Conservation (phyloP, 2,888 invertebrate species). For the Trissolcus japonicus region DNA sequence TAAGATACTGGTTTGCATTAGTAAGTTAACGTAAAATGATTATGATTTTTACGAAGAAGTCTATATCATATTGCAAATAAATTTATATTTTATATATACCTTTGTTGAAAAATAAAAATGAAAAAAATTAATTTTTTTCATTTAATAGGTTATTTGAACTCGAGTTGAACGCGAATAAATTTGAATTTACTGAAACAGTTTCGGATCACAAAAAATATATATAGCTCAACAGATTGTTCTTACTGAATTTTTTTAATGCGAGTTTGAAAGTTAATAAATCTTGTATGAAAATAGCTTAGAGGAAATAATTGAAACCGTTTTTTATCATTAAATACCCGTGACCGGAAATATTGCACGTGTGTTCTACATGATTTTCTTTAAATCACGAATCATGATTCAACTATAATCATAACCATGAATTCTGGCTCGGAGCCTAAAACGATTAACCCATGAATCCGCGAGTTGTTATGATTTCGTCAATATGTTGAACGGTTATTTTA, state of each 20-base stretch:
- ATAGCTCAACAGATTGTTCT: too few species aligned
- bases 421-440: slow-evolving; percentile 23
- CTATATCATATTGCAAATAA: not conserved
- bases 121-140: not conserved
- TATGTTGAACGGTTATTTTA: slow-evolving; percentile 8
- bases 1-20: slow-evolving; percentile 1
- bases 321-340: slow-evolving; percentile 29
- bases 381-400: slow-evolving; percentile 42
- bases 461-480: slow-evolving; percentile 12
- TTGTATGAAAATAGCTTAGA: not conserved
- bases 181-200: too few species aligned
- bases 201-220: too few species aligned
- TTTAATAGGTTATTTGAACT: too few species aligned
- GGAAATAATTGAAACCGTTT: slow-evolving; percentile 4
- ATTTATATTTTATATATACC: not conserved
- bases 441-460: slow-evolving; percentile 31
- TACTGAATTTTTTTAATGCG: too few species aligned
- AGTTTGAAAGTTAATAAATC: not conserved
- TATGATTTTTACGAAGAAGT: not conserved
- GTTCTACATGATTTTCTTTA: slow-evolving; percentile 30
- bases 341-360: slow-evolving; percentile 39
- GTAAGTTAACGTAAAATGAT: not conserved
- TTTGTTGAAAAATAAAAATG: too few species aligned
- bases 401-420: slow-evolving; percentile 42
- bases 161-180: too few species aligned